Evolutionary conservation across 2,797 vertebrate species (phyloP).

Genomic region (Myotis daubentonii): DNA sequence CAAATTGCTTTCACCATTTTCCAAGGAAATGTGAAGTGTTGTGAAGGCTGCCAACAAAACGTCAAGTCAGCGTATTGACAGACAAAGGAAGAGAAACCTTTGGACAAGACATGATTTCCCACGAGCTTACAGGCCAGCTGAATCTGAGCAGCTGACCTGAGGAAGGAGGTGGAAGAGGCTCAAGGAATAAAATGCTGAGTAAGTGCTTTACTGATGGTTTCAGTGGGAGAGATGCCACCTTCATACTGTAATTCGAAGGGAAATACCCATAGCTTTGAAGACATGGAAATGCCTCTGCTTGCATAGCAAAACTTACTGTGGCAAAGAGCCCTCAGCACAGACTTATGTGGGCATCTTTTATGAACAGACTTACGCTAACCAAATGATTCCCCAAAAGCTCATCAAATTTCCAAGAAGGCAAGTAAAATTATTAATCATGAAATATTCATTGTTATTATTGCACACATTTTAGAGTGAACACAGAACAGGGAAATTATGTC

Average conservation of each 20-base stretch:
- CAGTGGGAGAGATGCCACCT: background rate
- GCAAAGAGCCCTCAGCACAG: conserved; percentile 12
- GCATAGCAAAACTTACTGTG: background rate
- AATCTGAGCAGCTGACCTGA: background rate
- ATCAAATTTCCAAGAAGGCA: conserved; percentile 37
- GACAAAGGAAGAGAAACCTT: conserved; percentile 25
- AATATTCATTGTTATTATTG: conserved; percentile 11
- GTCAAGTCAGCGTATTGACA: conserved; percentile 18
- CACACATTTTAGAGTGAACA: conserved; percentile 25
- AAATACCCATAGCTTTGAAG: conserved; percentile 5
- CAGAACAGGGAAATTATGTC: background rate
- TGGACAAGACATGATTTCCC: background rate
- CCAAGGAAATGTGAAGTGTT: conserved; percentile 43
- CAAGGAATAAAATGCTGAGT: conserved; percentile 8
- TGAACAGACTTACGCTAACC: background rate
- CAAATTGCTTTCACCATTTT: conserved; percentile 68
- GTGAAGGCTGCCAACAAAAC: conserved; percentile 63
- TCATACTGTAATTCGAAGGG: background rate
- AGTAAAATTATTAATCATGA: conserved; percentile 45
- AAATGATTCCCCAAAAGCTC: conserved; percentile 11
- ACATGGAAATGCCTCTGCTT: background rate
- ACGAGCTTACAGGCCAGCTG: background rate
- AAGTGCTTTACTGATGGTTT: conserved; percentile 29
- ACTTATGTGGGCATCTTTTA: conserved; percentile 40
- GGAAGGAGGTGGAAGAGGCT: background rate